Evolutionary conservation across 2,888 invertebrate species (phyloP).

Genomic region (Acrobasis suavella): DNA sequence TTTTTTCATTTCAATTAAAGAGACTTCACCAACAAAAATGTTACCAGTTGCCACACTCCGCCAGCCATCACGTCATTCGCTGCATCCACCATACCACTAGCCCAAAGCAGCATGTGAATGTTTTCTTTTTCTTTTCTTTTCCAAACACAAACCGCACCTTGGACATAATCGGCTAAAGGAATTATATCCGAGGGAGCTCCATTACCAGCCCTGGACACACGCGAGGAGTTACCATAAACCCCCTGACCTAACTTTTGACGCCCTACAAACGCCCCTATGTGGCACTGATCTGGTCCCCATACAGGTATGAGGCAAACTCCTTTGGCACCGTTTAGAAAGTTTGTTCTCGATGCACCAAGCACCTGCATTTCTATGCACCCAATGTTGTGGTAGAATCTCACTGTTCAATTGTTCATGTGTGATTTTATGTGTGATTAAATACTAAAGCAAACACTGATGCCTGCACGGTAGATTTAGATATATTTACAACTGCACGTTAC

Average conservation of each 20-base stretch:
- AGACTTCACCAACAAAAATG: constrained; percentile 21
- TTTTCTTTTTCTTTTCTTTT: constrained; percentile 81
- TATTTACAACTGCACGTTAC: constrained; percentile 29
- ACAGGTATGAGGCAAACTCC: constrained; percentile 76
- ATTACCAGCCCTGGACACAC: constrained; percentile 88
- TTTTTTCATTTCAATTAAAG: background rate
- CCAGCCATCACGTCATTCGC: constrained; percentile 54
- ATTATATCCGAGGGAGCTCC: constrained; percentile 80
- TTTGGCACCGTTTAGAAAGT: constrained; percentile 63
- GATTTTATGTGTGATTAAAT: constrained; percentile 31
- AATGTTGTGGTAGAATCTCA: constrained; percentile 52
- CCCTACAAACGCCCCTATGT: constrained; percentile 75
- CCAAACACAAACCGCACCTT: constrained; percentile 81
- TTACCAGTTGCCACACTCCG: constrained; percentile 63
- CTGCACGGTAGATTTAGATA: constrained; percentile 60
- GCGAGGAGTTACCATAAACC: constrained; percentile 83
- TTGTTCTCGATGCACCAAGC: constrained; percentile 69
- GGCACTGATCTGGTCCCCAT: constrained; percentile 79
- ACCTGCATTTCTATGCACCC: constrained; percentile 75
- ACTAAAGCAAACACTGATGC: constrained; percentile 31
- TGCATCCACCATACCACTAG: constrained; percentile 76
- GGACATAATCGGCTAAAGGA: constrained; percentile 79
- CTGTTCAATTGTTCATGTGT: constrained; percentile 50
- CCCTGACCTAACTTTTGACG: constrained; percentile 80
- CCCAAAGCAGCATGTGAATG: constrained; percentile 82